Evolutionary conservation across 2,113 vertebrate species (phyloP).

Genomic region (Boulengeromyrus knoepffleri): DNA sequence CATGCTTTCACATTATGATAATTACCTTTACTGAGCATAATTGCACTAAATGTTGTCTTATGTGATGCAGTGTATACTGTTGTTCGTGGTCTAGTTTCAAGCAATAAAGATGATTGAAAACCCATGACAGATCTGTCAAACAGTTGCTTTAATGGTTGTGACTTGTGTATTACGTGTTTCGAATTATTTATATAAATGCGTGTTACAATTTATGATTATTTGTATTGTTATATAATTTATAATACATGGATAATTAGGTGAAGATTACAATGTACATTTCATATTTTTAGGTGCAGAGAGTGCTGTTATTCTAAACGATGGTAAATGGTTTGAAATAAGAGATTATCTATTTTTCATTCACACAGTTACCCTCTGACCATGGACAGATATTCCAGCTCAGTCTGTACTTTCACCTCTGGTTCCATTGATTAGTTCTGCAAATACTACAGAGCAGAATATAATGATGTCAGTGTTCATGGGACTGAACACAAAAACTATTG

Average conservation of each 20-base stretch:
- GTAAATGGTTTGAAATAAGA: neutral
- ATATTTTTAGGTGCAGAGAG: neutral
- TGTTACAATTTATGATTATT: neutral
- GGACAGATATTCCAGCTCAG: neutral
- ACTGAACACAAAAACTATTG: neutral
- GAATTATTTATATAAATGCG: neutral
- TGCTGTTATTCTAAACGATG: neutral
- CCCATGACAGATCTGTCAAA: neutral
- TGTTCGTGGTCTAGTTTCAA: neutral
- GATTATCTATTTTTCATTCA: neutral
- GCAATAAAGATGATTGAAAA: neutral
- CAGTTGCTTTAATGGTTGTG: neutral
- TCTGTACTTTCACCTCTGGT: neutral
- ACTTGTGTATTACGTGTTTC: neutral
- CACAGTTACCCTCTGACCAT: neutral
- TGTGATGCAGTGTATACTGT: neutral
- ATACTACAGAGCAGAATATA: neutral
- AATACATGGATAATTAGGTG: neutral
- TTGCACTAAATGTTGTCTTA: constrained; percentile 2
- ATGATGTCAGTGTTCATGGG: neutral
- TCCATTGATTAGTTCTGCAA: neutral
- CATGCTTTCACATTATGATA: neutral
- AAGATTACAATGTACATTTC: neutral
- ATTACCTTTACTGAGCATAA: neutral
- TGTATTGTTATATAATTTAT: neutral